Percentiles rank a stretch among this genome's conserved stretches.
Conservation (phyloP, 2,797 vertebrate genomes). For the Lithobates sylvaticus region DNA sequence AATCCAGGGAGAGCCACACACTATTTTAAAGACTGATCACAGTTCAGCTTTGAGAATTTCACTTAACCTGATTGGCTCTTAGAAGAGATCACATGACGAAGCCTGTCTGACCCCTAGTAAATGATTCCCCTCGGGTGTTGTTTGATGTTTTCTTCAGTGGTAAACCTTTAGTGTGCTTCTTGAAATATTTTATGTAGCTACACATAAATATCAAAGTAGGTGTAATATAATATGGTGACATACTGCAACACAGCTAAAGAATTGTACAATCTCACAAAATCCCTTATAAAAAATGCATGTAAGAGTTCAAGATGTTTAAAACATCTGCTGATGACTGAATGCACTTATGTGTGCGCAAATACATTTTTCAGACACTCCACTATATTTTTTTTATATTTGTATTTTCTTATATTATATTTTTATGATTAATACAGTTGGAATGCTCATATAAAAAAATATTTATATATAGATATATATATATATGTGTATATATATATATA, state of each 20-base stretch:
- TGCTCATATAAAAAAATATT: slow-evolving; percentile 62
- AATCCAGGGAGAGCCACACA: too few species aligned
- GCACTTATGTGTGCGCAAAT: slow-evolving; percentile 66
- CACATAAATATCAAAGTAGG: not conserved
- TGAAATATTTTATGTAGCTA: not conserved
- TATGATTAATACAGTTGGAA: slow-evolving; percentile 69
- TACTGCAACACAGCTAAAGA: slow-evolving; percentile 6
- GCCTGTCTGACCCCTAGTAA: too few species aligned
- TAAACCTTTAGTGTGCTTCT: not conserved
- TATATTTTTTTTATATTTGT: slow-evolving; percentile 62
- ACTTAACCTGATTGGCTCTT: too few species aligned
- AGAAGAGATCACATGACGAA: too few species aligned
- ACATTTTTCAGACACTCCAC: slow-evolving; percentile 67
- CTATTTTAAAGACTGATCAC: too few species aligned
- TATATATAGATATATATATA: too few species aligned
- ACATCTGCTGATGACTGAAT: slow-evolving; percentile 70
- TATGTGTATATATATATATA: too few species aligned
- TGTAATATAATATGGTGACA: slow-evolving; percentile 1
- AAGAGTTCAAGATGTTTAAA: slow-evolving; percentile 68
- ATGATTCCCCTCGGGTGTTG: too few species aligned
- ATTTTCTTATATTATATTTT: not conserved
- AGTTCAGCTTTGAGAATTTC: too few species aligned
- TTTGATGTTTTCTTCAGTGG: not conserved
- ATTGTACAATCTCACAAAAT: slow-evolving; percentile 53
- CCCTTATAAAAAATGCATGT: slow-evolving; percentile 54